Base-by-base conservation (phyloP, 2,888 invertebrate genomes). In the Tanytarsus gracilentus region DNA sequence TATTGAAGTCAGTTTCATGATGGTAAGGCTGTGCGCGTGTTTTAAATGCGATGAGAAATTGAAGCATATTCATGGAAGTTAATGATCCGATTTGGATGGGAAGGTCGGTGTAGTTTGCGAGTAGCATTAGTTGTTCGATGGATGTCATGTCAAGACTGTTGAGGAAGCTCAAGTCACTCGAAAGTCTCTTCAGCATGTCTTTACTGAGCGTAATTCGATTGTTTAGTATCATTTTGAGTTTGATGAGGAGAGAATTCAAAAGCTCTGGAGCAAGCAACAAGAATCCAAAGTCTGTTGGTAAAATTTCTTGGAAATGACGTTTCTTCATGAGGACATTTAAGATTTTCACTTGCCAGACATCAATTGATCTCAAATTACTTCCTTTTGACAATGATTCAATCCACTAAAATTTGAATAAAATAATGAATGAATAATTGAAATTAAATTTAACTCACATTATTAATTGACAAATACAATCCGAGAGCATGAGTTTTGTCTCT, bases 281-380 rank as follows among this genome's bases (percentile, higher is more conserved):
- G 14, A 14, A 5, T n/a, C n/a, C 11, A 21, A 7, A 23, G 25
- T 56, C 26, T 6, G 27, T 6, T 27, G 16, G 25, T 7, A 68
- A 65, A 66, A 70, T 69, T 70, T 75, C 2, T 44, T 9, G 18
- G 44, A 1, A 44, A 11, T 8, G 18, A 18, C 9, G 68, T 64
- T 71, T 69, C 64, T 77, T 70, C 5, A 79, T 75, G 65, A 83
- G 83, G 0, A 81, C 77, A 2, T 79, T 78, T 4, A 82, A 75
- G 0, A 86, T 75, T 69, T 87, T 88, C 49, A 88, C 77, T 70
- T 90, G 88, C 88, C 88, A 88, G 18, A 85, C 75, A 66, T 84
- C 78, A 71, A 3, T 74, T 78, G 0, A 83, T 80, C 14, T 76
- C 72, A 0, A 71, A 72, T 60, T 75, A 74, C 68, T 83, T 74